Percentiles rank a stretch among this genome's conserved stretches.
Conservation (phyloP, 2,113 vertebrate genomes). For the Atrichornis clamosus region DNA sequence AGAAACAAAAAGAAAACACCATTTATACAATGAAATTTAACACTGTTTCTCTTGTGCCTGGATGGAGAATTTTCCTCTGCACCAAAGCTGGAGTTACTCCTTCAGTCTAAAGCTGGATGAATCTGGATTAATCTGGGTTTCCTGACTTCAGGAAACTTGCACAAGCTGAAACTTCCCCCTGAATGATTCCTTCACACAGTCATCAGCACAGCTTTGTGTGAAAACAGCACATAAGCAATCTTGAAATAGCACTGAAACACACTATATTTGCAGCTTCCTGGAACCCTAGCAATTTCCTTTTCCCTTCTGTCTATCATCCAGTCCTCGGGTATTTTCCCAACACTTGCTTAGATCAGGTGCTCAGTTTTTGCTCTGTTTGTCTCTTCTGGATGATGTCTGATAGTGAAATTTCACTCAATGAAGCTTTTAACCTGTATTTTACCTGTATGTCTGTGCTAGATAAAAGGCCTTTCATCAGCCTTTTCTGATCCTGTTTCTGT, state of each 20-base stretch:
- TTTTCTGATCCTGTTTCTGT: background rate
- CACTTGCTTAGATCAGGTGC: background rate
- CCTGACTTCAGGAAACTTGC: background rate
- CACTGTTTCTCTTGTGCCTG: background rate
- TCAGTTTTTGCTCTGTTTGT: background rate
- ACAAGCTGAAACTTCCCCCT: background rate
- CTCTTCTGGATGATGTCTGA: background rate
- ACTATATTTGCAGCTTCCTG: background rate
- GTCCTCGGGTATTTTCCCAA: background rate
- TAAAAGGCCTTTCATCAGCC: background rate
- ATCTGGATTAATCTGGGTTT: background rate
- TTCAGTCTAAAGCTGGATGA: background rate
- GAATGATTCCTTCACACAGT: background rate
- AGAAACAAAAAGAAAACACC: background rate
- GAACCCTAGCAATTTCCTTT: background rate
- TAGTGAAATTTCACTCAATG: background rate
- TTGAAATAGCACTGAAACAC: background rate
- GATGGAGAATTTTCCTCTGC: background rate
- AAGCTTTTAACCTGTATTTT: background rate
- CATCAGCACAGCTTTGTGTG: background rate
- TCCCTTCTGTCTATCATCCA: background rate
- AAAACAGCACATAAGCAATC: background rate
- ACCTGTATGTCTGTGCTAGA: background rate
- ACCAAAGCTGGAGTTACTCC: background rate
- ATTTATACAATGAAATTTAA: background rate